phyloP scores from a whole-genome alignment of 2,113 vertebrate genomes.

The Lonchura striata region DNA sequence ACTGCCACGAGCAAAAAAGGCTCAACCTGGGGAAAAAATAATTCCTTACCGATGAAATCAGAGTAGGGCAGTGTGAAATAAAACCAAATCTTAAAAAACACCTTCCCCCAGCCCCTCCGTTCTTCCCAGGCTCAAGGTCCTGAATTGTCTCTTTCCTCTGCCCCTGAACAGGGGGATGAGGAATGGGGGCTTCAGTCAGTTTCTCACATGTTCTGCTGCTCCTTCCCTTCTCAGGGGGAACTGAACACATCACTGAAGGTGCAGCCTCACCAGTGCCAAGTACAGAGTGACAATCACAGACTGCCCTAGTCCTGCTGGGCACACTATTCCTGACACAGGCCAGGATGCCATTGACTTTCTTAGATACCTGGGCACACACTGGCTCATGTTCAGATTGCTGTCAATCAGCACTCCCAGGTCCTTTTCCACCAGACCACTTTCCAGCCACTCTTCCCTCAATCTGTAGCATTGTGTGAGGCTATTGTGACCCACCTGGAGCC shows the following conservation, averaged over 20 bases:
- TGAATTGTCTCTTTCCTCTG: not conserved
- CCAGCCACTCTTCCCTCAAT: not conserved
- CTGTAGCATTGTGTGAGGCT: not conserved
- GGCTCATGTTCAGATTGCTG: not conserved
- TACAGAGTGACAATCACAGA: not conserved
- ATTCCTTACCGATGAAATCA: not conserved
- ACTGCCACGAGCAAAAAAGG: not conserved
- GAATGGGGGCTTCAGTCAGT: not conserved
- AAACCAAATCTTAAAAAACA: not conserved
- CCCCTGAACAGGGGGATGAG: not conserved
- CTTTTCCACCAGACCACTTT: not conserved
- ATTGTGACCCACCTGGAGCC: not conserved
- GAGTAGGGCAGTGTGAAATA: not conserved
- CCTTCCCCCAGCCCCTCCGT: not conserved
- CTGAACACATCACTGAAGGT: not conserved
- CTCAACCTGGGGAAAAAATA: not conserved
- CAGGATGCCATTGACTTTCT: not conserved
- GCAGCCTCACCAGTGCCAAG: not conserved
- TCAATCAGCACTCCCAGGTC: rapidly evolving
- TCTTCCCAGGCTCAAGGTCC: not conserved
- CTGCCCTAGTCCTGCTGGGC: not conserved
- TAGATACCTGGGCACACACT: not conserved
- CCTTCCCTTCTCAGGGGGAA: not conserved
- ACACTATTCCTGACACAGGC: not conserved
- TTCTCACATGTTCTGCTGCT: not conserved